Base-by-base conservation (phyloP, 2,888 invertebrate genomes). In the Cataglyphis cursor region DNA sequence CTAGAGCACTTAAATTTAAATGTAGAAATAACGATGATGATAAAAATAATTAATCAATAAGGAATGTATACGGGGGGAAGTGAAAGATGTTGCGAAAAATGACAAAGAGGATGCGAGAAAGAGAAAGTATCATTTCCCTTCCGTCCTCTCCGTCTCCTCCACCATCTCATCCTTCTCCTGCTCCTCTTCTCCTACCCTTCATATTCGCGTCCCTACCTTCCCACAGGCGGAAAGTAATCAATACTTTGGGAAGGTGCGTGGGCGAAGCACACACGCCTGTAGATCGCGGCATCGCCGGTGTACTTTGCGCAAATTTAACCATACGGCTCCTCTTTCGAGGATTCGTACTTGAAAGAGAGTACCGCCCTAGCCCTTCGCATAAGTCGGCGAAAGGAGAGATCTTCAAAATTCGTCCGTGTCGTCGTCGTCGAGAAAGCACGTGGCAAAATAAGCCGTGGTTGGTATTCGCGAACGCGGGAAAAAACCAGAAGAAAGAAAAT, bases 201-300 rank as follows among this genome's bases (percentile, higher is more conserved):
- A 74, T 78, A 74, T 82, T 83, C 84, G 85, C 86, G 85, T 88
- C 90, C 90, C 88, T 91, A 88, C 90, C 90, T 91, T 89, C 85
- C 85, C 89, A 86, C 90, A 84, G 90, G 89, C 90, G 89, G 90
- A 91, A 93, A 93, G 93, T 94, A 93, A 94, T 94, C 94, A 94
- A 94, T 94, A 94, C 94, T 93, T 93, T 90, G 91, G 89, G 87
- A 92, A 92, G 92, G 91, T 93, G 92, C 91, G 93, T 92, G 92
- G 93, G 92, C 89, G 92, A 92, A 89, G 89, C 88, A 87, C 86
- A 78, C 70, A 88, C 89, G 90, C 83, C 90, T 86, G 89, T 89
- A 87, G 87, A 82, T 90, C 89, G 89, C 86, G 83, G 85, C 88
- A 83, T 85, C 82, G 84, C 87, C 81, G 80, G 84, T 84, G 87